Percentiles rank a stretch among this genome's conserved stretches.
phyloP scores from a whole-genome alignment of 2,113 vertebrate species.

The Tychaedon coryphoeus region DNA sequence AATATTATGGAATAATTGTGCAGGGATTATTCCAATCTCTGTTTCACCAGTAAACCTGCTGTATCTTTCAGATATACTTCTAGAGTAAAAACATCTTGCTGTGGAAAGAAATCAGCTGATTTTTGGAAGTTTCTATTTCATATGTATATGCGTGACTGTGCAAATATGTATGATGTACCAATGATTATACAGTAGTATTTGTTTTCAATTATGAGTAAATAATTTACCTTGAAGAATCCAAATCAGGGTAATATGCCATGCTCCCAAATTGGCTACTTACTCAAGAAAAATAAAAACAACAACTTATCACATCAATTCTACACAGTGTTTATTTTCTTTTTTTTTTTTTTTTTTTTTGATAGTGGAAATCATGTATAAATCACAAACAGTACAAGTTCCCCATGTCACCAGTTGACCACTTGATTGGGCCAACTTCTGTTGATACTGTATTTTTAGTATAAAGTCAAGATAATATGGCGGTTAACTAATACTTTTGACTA shows the following conservation, averaged over 20 bases:
- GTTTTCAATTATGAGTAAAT: neutral
- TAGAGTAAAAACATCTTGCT: neutral
- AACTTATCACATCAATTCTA: constrained; percentile 44
- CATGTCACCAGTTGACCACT: constrained; percentile 60
- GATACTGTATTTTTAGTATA: constrained; percentile 74
- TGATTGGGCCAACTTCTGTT: constrained; percentile 42
- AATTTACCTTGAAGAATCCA: constrained; percentile 14
- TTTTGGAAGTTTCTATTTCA: neutral
- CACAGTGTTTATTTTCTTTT: constrained; percentile 67
- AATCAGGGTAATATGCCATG: neutral
- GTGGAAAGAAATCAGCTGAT: neutral
- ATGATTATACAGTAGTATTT: neutral
- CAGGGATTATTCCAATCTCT: neutral
- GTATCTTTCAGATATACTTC: neutral
- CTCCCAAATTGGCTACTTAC: neutral
- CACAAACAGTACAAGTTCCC: constrained; percentile 64
- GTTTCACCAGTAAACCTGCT: neutral
- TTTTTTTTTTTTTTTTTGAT: too few species aligned
- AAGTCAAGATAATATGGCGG: constrained; percentile 72
- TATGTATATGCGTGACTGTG: neutral
- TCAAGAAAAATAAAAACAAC: constrained; percentile 50
- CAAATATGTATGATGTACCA: neutral
- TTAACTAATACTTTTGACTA: constrained; percentile 70
- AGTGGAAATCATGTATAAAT: constrained; percentile 74
- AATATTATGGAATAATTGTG: neutral